Conservation (phyloP, 23 tunicate genomes). For the Oikopleura dioica region DNA sequence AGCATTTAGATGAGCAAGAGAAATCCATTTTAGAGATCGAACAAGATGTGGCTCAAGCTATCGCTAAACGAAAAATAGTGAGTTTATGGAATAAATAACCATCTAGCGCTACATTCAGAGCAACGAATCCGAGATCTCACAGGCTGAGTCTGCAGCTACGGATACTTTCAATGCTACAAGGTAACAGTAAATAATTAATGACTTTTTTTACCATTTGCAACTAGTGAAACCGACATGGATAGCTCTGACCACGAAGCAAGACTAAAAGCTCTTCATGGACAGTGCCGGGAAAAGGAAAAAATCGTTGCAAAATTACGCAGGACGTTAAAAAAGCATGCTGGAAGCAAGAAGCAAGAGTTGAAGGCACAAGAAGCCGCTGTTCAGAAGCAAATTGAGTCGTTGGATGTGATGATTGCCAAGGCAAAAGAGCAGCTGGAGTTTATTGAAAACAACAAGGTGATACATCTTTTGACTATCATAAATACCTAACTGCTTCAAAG, state of each 20-base stretch:
- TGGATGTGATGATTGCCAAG: neutral
- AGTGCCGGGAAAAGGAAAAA: neutral
- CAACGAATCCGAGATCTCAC: neutral
- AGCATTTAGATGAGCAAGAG: neutral
- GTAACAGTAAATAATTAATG: neutral
- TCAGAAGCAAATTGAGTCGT: neutral
- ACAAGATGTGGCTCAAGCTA: neutral
- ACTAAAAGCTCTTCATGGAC: neutral
- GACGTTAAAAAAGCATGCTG: neutral
- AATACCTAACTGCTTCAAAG: no score
- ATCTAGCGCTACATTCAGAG: no score
- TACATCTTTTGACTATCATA: no score
- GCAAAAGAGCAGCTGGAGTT: neutral
- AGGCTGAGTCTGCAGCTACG: neutral
- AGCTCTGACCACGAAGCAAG: neutral
- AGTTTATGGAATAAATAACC: neutral
- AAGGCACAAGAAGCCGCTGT: neutral
- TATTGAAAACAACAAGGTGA: no score
- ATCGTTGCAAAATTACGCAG: neutral
- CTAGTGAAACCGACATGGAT: neutral
- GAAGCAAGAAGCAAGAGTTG: neutral
- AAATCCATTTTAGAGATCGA: neutral
- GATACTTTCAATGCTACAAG: neutral
- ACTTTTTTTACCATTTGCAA: neutral
- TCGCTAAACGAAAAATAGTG: neutral